phyloP scores from a whole-genome alignment of 1,140 invertebrate genomes.

The Pseudobourletiella spinata region DNA sequence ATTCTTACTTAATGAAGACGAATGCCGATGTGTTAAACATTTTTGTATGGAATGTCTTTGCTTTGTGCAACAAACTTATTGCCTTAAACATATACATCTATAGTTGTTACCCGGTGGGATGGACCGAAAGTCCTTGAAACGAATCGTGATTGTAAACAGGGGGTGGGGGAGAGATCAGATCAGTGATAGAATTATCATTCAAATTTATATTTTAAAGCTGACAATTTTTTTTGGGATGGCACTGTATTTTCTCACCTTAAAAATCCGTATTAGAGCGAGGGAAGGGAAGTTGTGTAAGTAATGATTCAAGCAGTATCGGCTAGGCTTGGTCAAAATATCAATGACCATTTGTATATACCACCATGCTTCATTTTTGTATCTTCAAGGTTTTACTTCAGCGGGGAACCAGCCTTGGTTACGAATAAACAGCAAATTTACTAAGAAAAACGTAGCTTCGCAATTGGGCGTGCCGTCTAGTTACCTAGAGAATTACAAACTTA shows the following conservation, averaged over 20 bases:
- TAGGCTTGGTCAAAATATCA: too few relatives aligned
- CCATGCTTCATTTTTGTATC: not conserved
- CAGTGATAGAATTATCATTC: too few relatives aligned
- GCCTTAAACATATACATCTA: not conserved
- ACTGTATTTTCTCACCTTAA: too few relatives aligned
- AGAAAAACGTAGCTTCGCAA: slow-evolving; percentile 47
- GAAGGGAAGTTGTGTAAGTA: too few relatives aligned
- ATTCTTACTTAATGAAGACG: not conserved
- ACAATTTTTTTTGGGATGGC: too few relatives aligned
- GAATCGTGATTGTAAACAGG: too few relatives aligned
- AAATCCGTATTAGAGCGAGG: too few relatives aligned
- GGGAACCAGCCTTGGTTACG: slow-evolving; percentile 58
- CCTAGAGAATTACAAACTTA: slow-evolving; percentile 37
- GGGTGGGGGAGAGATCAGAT: too few relatives aligned
- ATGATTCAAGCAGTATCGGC: too few relatives aligned
- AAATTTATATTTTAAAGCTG: too few relatives aligned
- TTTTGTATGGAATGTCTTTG: not conserved
- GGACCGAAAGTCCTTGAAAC: too few relatives aligned
- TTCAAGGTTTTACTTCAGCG: slow-evolving; percentile 50
- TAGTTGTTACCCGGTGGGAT: not conserved
- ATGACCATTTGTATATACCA: not conserved
- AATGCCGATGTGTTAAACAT: not conserved
- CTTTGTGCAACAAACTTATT: not conserved
- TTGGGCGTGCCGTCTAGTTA: slow-evolving; percentile 34
- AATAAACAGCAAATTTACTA: slow-evolving; percentile 46